These are phyloP conservation scores for Coleophora flavipennella DNA, from an alignment of 2,888 invertebrate species.

Conservation along the genomic window DNA sequence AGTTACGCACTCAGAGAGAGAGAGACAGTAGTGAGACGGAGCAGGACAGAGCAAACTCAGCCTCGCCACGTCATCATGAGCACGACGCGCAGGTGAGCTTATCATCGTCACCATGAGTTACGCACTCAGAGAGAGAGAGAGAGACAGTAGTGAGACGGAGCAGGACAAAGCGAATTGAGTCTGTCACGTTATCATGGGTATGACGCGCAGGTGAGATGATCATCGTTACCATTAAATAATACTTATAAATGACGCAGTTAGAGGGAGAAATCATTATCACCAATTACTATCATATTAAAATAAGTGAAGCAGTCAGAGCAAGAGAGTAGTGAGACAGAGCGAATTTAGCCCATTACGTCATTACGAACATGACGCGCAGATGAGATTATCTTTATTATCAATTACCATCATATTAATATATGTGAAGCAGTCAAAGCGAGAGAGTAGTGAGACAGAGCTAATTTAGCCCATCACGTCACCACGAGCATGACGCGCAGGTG, in stretches of 20 bases:
- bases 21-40: constrained; percentile 75
- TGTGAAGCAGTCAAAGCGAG: too few species aligned
- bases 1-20: too few species aligned
- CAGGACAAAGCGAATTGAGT: constrained; percentile 47
- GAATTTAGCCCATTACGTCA: constrained; percentile 40
- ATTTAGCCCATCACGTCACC: constrained; percentile 41
- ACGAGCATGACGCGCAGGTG: constrained; percentile 44
- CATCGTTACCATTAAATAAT: constrained; percentile 82
- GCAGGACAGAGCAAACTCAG: constrained; percentile 47
- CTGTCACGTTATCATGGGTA: constrained; percentile 37
- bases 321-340: constrained; percentile 53
- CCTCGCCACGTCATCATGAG: constrained; percentile 40
- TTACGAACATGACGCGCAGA: too few species aligned
- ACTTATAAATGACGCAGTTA: too few species aligned
- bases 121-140: too few species aligned
- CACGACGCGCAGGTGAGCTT: constrained; percentile 39
- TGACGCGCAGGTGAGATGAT: too few species aligned
- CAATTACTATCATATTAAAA: constrained; percentile 79
- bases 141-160: constrained; percentile 70
- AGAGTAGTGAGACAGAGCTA: constrained; percentile 70
- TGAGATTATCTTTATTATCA: too few species aligned
- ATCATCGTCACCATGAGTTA: too few species aligned
- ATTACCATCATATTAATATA: constrained; percentile 82
- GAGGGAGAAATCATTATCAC: too few species aligned
- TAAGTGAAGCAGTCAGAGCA: too few species aligned